A percentile compares a stretch with the other conserved stretches of the same genome.
Conservation (phyloP, 2,113 vertebrate species). For the Rhabdornis inornatus region DNA sequence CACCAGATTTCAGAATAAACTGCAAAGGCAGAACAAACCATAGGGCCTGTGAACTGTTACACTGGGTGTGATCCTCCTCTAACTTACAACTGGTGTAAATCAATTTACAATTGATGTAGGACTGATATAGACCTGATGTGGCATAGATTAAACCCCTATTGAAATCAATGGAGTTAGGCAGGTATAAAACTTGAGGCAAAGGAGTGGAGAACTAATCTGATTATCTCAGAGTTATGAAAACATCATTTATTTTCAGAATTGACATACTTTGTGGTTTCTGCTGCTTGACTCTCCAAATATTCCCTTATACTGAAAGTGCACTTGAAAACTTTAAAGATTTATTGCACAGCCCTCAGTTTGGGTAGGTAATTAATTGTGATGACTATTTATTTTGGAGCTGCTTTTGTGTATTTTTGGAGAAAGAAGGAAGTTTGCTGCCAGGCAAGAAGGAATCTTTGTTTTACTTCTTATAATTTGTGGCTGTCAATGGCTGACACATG, state of each 20-base stretch:
- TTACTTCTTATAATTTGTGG: slow-evolving; percentile 25
- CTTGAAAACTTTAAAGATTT: slow-evolving; percentile 38
- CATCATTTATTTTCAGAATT: slow-evolving; percentile 25
- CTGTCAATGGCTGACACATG: not conserved
- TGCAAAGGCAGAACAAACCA: not conserved
- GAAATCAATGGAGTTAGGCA: slow-evolving; percentile 11
- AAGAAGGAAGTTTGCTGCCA: slow-evolving; percentile 10
- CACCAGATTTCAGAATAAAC: not conserved
- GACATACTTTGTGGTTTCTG: slow-evolving; percentile 29
- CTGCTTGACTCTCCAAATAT: not conserved
- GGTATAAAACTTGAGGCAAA: slow-evolving; percentile 29
- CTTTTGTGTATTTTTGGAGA: slow-evolving; percentile 7
- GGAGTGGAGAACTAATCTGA: slow-evolving; percentile 16
- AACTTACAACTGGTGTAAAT: not conserved
- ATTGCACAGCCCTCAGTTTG: not conserved
- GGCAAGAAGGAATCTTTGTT: slow-evolving; percentile 38
- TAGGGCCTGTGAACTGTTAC: not conserved
- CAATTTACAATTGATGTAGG: slow-evolving; percentile 23
- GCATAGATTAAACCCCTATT: not conserved
- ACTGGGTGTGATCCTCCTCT: not conserved
- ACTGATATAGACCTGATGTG: not conserved
- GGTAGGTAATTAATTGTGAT: slow-evolving; percentile 45
- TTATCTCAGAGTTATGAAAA: slow-evolving; percentile 53
- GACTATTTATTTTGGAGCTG: slow-evolving; percentile 51
- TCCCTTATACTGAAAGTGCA: not conserved